Conservation (phyloP, 2,797 vertebrate genomes). For the Melanotaenia pygmaea region DNA sequence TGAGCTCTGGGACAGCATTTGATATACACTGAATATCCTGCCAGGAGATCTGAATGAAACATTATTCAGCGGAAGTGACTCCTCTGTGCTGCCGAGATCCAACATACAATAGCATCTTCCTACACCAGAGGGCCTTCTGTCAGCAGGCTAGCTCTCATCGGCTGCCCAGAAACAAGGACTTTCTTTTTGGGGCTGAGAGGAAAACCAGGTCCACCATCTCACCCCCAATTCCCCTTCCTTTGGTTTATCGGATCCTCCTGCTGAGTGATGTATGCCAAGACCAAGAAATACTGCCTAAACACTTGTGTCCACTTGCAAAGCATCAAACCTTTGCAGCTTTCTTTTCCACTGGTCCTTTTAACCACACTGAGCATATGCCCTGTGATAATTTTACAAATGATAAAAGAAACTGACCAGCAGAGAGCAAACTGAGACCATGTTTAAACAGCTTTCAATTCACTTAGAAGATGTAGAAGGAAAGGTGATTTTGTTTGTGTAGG, state of each 20-base stretch:
- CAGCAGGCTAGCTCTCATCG: constrained; percentile 75
- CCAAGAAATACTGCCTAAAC: constrained; percentile 31
- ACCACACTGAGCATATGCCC: neutral
- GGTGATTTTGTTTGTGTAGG: neutral
- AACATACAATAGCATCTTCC: constrained; percentile 67
- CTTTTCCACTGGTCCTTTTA: constrained; percentile 8
- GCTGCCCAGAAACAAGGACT: constrained; percentile 69
- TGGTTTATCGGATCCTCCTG: constrained; percentile 81
- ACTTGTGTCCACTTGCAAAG: constrained; percentile 27
- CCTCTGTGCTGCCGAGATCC: constrained; percentile 27
- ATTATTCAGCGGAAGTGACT: constrained; percentile 55
- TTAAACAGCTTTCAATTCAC: neutral
- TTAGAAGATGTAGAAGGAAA: neutral
- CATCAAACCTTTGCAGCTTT: constrained; percentile 26
- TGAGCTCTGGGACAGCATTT: constrained; percentile 28
- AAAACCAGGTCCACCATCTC: constrained; percentile 37
- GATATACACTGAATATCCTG: constrained; percentile 28
- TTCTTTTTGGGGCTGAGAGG: constrained; percentile 60
- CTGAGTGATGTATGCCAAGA: constrained; percentile 70
- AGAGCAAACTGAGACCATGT: neutral
- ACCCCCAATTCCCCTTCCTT: constrained; percentile 63
- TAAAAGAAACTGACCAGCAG: neutral
- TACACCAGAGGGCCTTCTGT: constrained; percentile 68
- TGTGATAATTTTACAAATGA: neutral
- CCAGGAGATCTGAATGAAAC: constrained; percentile 57